Conservation (phyloP, 2,888 invertebrate genomes). For the Emesis furor region DNA sequence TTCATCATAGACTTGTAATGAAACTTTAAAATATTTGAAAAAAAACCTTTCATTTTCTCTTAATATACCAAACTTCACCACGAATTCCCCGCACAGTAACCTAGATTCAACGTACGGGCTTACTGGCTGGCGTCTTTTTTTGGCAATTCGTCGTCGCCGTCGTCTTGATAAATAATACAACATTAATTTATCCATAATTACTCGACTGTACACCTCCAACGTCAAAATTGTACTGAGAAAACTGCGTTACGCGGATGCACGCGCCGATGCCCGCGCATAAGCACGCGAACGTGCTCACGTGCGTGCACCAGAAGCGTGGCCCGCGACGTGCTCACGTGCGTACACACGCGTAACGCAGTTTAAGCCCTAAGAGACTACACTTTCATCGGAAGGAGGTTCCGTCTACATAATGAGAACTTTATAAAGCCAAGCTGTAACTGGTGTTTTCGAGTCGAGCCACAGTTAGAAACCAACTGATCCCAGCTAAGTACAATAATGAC, state of each 20-base stretch:
- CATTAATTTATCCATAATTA: constrained; percentile 70
- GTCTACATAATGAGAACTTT: no score
- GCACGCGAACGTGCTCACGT: constrained; percentile 64
- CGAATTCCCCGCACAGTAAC: constrained; percentile 68
- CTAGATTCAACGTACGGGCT: constrained; percentile 72
- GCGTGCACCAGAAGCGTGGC: constrained; percentile 53
- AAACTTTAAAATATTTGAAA: constrained; percentile 61
- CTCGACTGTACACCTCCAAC: constrained; percentile 69
- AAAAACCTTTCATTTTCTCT: constrained; percentile 64
- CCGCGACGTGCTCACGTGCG: constrained; percentile 57
- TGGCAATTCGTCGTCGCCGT: constrained; percentile 61
- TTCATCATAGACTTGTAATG: constrained; percentile 72
- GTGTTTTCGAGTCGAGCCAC: no score
- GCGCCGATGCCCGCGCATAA: constrained; percentile 66
- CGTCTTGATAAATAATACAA: constrained; percentile 70
- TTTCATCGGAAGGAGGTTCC: no score
- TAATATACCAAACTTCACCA: constrained; percentile 68
- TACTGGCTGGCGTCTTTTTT: constrained; percentile 73
- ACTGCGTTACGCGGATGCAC: constrained; percentile 55
- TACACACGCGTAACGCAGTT: constrained; percentile 57
- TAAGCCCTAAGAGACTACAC: neutral
- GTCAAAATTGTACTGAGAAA: constrained; percentile 26
- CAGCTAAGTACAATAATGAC: no score
- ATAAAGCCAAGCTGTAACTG: no score
- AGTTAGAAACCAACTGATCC: no score